phyloP scores from a whole-genome alignment of 1,140 invertebrate species.

The Lepidurus packardi region DNA sequence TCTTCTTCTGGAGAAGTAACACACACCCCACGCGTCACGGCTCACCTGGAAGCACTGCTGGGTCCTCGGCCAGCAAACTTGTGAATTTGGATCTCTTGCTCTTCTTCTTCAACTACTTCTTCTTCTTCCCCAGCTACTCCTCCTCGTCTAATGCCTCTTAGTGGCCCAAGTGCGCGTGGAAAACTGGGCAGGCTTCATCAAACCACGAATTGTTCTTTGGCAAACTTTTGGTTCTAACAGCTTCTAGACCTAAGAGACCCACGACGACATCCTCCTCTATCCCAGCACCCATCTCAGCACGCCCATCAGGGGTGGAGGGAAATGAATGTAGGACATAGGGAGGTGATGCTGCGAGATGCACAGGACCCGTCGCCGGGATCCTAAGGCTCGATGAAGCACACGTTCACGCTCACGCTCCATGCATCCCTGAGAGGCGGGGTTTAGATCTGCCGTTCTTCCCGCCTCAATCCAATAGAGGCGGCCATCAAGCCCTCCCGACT shows the following conservation, averaged over 20 bases:
- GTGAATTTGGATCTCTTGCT: conserved; percentile 2
- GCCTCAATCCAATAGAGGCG: conserved; percentile 20
- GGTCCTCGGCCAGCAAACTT: neutral
- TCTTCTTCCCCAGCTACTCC: neutral
- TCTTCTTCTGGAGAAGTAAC: neutral
- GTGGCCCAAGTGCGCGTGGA: conserved; percentile 16
- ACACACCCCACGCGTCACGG: neutral
- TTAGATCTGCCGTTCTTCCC: neutral
- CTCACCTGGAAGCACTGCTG: conserved; percentile 12
- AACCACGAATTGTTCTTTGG: conserved; percentile 19
- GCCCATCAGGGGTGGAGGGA: conserved; percentile 3
- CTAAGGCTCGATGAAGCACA: conserved; percentile 8
- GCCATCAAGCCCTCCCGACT: conserved; percentile 1
- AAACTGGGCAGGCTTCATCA: neutral
- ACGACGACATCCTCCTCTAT: conserved; percentile 6
- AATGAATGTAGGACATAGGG: neutral
- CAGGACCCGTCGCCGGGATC: neutral
- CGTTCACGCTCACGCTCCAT: conserved; percentile 6
- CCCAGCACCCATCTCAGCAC: neutral
- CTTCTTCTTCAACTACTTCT: neutral
- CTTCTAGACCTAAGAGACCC: neutral
- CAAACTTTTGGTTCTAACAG: neutral
- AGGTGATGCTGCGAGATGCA: neutral
- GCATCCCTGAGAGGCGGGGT: conserved; percentile 12
- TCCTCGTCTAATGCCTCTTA: neutral